Evolutionary conservation across 2,797 vertebrate species (phyloP).

Genomic region (Acropternis orthonyx): DNA sequence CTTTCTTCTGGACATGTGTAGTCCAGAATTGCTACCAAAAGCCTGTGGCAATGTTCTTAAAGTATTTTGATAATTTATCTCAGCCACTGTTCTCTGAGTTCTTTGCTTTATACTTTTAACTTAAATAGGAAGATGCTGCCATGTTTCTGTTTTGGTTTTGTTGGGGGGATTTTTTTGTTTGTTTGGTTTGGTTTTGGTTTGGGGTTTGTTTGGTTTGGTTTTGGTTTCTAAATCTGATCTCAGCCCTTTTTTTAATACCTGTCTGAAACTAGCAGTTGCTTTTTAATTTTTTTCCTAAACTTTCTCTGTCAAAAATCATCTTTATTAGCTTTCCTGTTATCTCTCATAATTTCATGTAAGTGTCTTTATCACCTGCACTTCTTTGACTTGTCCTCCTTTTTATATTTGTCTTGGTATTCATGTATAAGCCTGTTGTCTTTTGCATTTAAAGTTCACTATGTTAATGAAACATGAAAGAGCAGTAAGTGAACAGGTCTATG

Average conservation of each 20-base stretch:
- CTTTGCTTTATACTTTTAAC: not conserved
- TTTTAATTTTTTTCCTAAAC: not conserved
- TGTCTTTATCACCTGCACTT: not conserved
- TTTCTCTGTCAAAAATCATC: not conserved
- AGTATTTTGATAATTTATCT: not conserved
- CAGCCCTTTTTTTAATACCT: not conserved
- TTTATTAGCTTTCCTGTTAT: not conserved
- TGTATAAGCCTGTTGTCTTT: not conserved
- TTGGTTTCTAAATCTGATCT: not conserved
- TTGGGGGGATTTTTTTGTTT: not conserved
- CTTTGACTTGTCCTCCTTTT: not conserved
- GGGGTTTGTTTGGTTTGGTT: not conserved
- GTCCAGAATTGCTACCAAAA: not conserved
- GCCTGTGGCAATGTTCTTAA: not conserved
- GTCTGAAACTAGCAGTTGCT: not conserved
- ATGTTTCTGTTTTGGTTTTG: not conserved
- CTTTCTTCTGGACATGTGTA: not conserved
- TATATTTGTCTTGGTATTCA: not conserved
- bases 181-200: not conserved
- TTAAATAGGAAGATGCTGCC: not conserved
- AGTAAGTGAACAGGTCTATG: not conserved
- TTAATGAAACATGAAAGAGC: not conserved
- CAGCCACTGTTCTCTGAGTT: not conserved
- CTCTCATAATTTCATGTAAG: not conserved
- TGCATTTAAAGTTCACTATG: not conserved